These are phyloP conservation scores for Littorina saxatilis DNA, from an alignment of 1,140 invertebrate species.

Conservation along the genomic window DNA sequence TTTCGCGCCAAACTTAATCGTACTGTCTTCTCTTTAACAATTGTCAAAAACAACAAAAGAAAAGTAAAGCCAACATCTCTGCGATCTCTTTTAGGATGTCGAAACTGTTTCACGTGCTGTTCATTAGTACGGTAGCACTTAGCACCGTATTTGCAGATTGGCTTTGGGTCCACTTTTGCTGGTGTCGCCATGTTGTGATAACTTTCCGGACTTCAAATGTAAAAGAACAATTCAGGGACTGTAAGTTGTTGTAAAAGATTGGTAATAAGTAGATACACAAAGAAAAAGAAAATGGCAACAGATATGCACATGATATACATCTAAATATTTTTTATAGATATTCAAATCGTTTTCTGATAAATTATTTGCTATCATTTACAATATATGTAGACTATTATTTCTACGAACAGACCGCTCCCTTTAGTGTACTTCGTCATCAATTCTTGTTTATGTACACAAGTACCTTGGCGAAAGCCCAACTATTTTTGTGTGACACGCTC, in stretches of 20 bases:
- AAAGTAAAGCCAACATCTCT: conserved; percentile 41
- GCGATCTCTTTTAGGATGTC: conserved; percentile 80
- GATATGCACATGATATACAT: too few relatives aligned
- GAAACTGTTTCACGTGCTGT: conserved; percentile 85
- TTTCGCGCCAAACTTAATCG: not conserved
- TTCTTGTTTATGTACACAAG: conserved; percentile 63
- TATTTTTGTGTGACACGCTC: not conserved
- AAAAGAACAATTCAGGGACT: too few relatives aligned
- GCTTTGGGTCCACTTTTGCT: conserved; percentile 52
- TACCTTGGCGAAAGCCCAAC: conserved; percentile 56
- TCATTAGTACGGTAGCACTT: conserved; percentile 92
- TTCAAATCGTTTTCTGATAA: too few relatives aligned
- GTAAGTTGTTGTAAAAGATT: too few relatives aligned
- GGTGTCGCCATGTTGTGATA: conserved; percentile 37
- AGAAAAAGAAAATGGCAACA: too few relatives aligned
- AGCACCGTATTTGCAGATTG: conserved; percentile 85
- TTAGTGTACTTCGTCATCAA: conserved; percentile 47
- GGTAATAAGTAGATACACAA: too few relatives aligned
- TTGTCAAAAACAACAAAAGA: not conserved
- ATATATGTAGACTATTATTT: too few relatives aligned
- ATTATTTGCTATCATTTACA: too few relatives aligned
- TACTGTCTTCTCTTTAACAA: not conserved
- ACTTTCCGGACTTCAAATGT: not conserved
- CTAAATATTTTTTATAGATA: too few relatives aligned
- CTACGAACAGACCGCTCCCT: not conserved